Base-by-base conservation (phyloP, 2,113 vertebrate genomes). In the Oreotrochilus melanogaster region DNA sequence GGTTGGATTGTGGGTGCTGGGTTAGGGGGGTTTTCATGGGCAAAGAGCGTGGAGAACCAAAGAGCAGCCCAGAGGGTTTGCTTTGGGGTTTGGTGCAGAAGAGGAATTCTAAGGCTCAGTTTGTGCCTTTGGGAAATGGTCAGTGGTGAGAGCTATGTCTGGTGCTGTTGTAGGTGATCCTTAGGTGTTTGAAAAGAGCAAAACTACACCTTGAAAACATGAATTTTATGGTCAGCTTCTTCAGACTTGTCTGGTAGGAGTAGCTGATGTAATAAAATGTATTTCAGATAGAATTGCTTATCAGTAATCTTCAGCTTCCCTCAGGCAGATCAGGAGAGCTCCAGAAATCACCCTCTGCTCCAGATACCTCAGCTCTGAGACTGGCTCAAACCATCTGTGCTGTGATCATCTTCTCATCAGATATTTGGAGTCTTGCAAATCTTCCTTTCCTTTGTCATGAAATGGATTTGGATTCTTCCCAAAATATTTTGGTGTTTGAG, bases 311-410 rank as follows among this genome's bases (percentile, higher is more conserved):
- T 35, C 69, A 58, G 25, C 53, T 73, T 88, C 45, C 28, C 51
- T 19, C 0, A 1, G 50, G 64, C 24, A 31, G 73, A 58, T 62
- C n/a, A 14, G 0, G 0, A 39, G 62, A 57, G 42, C 61, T 81
- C 35, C 80, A 86, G 83, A 51, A 80, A 87, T 69, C 78, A 48
- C 50, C 17, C 5, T 14, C 15, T 10, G 31, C 50, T 39, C 25
- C 82, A 66, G 62, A 4, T 12, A 6, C 19, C 12, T 13, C 70
- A 76, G 48, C 78, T 51, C 39, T 35, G 85, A 61, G 72, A 65
- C 37, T 0, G 0, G 53, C 50, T 89, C 27, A 47, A 50, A 8
- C 48, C 47, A 2, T 8, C 66, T 31, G 37, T 1, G 1, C 3
- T 8, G 43, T 31, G 39, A 25, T 90, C 3, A 1, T 16, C 81